These are phyloP conservation scores for Ips nitidus DNA, from an alignment of 1,140 invertebrate genomes.

Conservation along the genomic window DNA sequence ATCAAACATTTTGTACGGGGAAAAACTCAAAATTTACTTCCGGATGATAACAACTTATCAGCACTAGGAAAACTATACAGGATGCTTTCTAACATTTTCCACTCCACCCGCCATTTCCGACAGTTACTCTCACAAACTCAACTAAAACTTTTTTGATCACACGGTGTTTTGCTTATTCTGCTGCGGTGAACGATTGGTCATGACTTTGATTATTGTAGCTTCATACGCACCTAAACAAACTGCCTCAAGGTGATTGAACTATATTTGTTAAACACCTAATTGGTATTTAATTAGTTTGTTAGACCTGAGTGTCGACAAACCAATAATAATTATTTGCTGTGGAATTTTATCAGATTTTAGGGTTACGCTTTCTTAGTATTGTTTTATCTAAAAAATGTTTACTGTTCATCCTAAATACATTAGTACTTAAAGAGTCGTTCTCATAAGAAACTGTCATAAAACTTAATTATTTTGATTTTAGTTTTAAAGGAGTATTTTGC, in stretches of 20 bases:
- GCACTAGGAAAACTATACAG: too few species aligned
- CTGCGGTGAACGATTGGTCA: not conserved
- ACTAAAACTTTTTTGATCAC: too few species aligned
- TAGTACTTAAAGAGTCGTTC: not conserved
- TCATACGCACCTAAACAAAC: constrained; percentile 2
- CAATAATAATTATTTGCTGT: not conserved
- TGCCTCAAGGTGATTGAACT: constrained; percentile 28
- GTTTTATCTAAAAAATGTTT: not conserved
- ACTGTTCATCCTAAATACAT: not conserved
- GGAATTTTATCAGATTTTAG: constrained; percentile 1
- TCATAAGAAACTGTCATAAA: too few species aligned
- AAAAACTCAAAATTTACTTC: too few species aligned
- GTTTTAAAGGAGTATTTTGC: too few species aligned
- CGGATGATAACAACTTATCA: too few species aligned
- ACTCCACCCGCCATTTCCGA: too few species aligned
- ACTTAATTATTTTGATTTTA: too few species aligned
- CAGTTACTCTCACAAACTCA: too few species aligned
- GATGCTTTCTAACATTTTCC: too few species aligned
- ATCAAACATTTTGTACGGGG: too few species aligned
- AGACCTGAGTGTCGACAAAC: not conserved
- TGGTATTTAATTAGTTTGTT: constrained; percentile 22
- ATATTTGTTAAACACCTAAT: constrained; percentile 33
- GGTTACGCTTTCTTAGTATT: not conserved
- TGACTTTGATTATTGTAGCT: constrained; percentile 24
- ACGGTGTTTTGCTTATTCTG: too few species aligned